These are phyloP conservation scores for Apis laboriosa DNA, from an alignment of 1,140 invertebrate species.

Conservation along the genomic window DNA sequence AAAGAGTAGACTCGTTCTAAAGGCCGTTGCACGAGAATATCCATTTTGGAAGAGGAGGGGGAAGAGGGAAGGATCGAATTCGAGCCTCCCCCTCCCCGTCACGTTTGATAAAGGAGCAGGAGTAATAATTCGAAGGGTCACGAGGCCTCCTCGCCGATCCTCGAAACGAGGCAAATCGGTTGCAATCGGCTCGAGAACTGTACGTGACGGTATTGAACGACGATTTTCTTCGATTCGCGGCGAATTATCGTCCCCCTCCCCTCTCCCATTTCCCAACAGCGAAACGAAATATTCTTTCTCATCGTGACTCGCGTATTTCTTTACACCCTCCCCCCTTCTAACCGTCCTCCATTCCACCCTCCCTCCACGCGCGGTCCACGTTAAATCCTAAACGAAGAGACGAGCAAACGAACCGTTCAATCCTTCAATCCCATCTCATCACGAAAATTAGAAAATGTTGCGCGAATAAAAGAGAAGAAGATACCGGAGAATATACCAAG, in stretches of 20 bases:
- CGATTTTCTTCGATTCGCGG: conserved; percentile 58
- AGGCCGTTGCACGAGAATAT: too few species aligned
- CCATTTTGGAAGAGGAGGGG: too few species aligned
- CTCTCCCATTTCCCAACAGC: conserved; percentile 31
- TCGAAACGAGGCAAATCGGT: conserved; percentile 58
- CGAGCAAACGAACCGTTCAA: neutral
- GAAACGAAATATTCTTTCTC: conserved; percentile 23
- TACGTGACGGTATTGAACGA: conserved; percentile 69
- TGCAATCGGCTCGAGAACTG: conserved; percentile 44
- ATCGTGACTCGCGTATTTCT: conserved; percentile 25
- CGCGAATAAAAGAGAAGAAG: too few species aligned
- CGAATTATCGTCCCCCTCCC: conserved; percentile 53
- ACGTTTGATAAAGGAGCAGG: conserved; percentile 33
- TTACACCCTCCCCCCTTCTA: neutral
- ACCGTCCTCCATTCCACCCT: neutral
- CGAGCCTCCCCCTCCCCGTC: neutral
- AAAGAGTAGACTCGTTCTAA: too few species aligned
- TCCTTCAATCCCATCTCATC: too few species aligned
- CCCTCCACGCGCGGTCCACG: too few species aligned
- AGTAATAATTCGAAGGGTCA: conserved; percentile 53
- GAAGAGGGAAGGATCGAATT: neutral
- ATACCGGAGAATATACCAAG: too few species aligned
- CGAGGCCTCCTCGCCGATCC: conserved; percentile 40
- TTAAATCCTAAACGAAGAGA: too few species aligned
- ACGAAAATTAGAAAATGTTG: conserved; percentile 7